These are phyloP conservation scores for Chymomyza fuscimana DNA, from an alignment of 2,888 invertebrate species.

Conservation along the genomic window DNA sequence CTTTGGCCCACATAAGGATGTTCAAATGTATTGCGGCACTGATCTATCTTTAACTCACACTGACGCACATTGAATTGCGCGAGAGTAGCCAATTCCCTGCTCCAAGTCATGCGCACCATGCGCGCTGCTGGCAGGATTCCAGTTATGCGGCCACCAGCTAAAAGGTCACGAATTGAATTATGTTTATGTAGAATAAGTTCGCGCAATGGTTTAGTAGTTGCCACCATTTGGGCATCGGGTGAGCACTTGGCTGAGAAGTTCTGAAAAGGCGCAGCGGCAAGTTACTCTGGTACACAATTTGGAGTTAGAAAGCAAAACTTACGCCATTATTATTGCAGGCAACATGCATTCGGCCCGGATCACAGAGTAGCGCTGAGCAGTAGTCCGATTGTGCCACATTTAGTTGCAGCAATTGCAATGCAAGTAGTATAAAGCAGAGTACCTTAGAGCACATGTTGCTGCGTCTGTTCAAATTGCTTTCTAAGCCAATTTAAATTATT, in stretches of 20 bases:
- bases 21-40: background rate
- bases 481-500: background rate
- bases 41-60: background rate
- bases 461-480: background rate
- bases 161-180: background rate
- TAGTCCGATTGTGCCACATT: background rate
- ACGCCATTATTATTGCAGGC: background rate
- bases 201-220: background rate
- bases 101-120: background rate
- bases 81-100: background rate
- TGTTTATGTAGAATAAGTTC: background rate
- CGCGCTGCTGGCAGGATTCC: background rate
- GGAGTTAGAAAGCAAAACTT: background rate
- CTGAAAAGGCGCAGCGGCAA: background rate
- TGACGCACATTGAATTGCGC: background rate
- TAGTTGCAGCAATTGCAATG: background rate
- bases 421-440: background rate
- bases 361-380: background rate
- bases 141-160: background rate
- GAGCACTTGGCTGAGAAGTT: background rate
- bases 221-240: background rate
- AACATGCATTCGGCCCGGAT: background rate
- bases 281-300: background rate
- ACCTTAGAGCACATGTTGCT: background rate
- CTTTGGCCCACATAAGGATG: background rate